Evolutionary conservation across 1,140 invertebrate genomes (phyloP).

Genomic region (Paraescarpia echinospica): DNA sequence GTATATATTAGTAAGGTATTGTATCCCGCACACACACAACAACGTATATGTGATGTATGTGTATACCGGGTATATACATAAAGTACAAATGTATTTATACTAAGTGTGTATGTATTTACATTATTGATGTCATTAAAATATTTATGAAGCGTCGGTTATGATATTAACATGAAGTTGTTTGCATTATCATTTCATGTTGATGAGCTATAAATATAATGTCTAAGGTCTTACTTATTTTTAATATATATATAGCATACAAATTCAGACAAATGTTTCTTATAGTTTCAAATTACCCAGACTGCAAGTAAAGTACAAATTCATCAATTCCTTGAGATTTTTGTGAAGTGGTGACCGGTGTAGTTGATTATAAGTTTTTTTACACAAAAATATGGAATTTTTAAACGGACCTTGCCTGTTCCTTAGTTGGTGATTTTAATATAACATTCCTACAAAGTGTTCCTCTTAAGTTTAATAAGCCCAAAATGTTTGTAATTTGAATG

Average conservation of each 20-base stretch:
- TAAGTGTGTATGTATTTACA: not conserved
- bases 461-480: no score
- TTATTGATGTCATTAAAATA: constrained; percentile 2
- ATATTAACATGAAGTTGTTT: not conserved
- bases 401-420: no score
- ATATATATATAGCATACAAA: not conserved
- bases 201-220: not conserved
- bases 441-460: no score
- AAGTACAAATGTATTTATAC: not conserved
- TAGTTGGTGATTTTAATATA: no score
- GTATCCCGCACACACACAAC: not conserved
- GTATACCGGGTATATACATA: not conserved
- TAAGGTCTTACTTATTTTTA: not conserved
- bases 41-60: not conserved
- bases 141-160: not conserved
- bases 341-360: not conserved
- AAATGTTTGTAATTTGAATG: no score
- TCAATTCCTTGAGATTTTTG: not conserved
- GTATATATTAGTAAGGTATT: not conserved
- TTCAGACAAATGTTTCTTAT: not conserved
- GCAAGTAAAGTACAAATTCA: not conserved
- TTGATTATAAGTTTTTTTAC: not conserved
- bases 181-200: not conserved
- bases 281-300: not conserved
- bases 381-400: not conserved